These are phyloP conservation scores for Eleutherodactylus coqui DNA, from an alignment of 2,797 vertebrate genomes.

Conservation along the genomic window DNA sequence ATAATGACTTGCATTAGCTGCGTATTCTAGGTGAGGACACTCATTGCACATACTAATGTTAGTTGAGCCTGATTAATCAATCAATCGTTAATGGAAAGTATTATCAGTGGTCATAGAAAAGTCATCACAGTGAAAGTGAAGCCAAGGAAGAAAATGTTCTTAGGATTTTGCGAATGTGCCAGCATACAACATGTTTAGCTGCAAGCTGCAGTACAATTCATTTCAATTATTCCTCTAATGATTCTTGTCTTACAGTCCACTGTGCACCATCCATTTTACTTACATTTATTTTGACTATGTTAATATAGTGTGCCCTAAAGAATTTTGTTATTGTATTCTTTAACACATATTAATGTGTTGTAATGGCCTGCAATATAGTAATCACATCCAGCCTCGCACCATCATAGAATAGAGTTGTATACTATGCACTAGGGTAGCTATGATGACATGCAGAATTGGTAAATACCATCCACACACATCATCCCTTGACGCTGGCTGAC, in stretches of 20 bases:
- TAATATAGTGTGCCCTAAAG: slow-evolving; percentile 23
- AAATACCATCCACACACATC: too few species aligned
- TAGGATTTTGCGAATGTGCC: slow-evolving; percentile 10
- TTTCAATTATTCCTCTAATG: slow-evolving; percentile 34
- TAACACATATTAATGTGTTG: background rate
- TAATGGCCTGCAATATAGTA: background rate
- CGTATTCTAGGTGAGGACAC: background rate
- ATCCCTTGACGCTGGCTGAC: too few species aligned
- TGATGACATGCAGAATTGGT: background rate
- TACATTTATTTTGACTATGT: slow-evolving; percentile 23
- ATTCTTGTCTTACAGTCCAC: slow-evolving; percentile 28
- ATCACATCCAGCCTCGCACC: background rate
- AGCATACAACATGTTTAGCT: slow-evolving; percentile 31
- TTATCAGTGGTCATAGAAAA: slow-evolving; percentile 28
- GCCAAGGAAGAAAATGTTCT: slow-evolving; percentile 42
- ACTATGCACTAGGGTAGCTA: background rate
- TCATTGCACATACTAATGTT: slow-evolving; percentile 10
- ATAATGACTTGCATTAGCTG: background rate
- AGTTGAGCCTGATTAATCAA: background rate
- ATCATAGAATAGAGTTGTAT: background rate
- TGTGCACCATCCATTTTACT: slow-evolving; percentile 33
- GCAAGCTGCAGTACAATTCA: slow-evolving; percentile 4
- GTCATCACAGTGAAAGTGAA: slow-evolving; percentile 29
- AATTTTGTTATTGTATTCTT: background rate
- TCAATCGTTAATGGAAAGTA: slow-evolving; percentile 12